Evolutionary conservation across 2,888 invertebrate species (phyloP).

Genomic region (Blastobasis lacticolella): DNA sequence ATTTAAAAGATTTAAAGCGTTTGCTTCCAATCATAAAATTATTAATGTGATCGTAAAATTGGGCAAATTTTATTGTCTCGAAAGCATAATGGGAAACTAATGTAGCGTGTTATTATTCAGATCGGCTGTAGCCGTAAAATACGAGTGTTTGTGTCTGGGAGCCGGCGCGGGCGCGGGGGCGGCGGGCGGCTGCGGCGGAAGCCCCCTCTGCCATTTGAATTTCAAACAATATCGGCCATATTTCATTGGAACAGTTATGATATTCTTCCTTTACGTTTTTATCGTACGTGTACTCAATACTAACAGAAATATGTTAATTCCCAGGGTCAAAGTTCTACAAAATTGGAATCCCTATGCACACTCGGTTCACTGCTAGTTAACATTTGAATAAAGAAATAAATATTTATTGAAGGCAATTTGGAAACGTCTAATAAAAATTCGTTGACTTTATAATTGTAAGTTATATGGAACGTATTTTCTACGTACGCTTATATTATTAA

Average conservation of each 20-base stretch:
- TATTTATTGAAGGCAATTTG: constrained; percentile 2
- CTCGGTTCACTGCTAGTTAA: not conserved
- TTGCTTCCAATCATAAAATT: constrained; percentile 74
- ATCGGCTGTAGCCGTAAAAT: constrained; percentile 70
- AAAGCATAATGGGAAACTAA: constrained; percentile 74
- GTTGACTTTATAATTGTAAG: too few species aligned
- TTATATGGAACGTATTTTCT: not conserved
- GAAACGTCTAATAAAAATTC: not conserved
- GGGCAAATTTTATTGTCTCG: constrained; percentile 74
- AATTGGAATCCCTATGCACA: constrained; percentile 22
- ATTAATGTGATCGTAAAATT: constrained; percentile 74
- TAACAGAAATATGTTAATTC: constrained; percentile 49
- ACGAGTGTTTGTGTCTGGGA: constrained; percentile 56
- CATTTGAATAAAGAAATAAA: constrained; percentile 25
- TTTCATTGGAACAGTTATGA: constrained; percentile 69
- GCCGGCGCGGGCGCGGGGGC: constrained; percentile 28
- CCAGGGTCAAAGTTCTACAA: constrained; percentile 35
- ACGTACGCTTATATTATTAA: not conserved
- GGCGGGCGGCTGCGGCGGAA: constrained; percentile 53
- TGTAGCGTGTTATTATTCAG: constrained; percentile 75
- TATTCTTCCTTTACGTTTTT: constrained; percentile 61
- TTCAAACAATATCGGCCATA: constrained; percentile 67
- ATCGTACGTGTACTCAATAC: constrained; percentile 52
- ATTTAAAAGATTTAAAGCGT: constrained; percentile 59
- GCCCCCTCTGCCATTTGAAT: constrained; percentile 65